Evolutionary conservation across 2,797 vertebrate genomes (phyloP).

Genomic region (Rhynchotus rufescens): DNA sequence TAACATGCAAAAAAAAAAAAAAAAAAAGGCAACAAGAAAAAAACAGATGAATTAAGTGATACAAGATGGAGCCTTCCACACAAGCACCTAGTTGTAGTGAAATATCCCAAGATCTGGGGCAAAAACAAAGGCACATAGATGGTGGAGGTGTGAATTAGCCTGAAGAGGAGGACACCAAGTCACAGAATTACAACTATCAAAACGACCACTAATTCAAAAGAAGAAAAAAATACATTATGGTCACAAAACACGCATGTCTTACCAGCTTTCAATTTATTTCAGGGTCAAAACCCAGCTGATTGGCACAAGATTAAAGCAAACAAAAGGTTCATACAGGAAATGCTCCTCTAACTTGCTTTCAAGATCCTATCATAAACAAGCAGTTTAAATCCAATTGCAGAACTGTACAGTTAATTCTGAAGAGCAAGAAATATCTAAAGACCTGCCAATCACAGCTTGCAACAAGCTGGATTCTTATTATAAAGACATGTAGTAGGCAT

Average conservation of each 20-base stretch:
- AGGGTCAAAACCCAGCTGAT: background rate
- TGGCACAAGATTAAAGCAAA: background rate
- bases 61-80: background rate
- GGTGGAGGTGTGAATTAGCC: background rate
- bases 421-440: background rate
- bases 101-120: background rate
- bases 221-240: background rate
- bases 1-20: background rate
- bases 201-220: background rate
- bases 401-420: background rate
- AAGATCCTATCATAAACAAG: background rate
- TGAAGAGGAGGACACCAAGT: background rate
- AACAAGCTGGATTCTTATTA: background rate
- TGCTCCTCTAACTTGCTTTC: background rate
- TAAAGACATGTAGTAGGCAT: background rate
- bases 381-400: background rate
- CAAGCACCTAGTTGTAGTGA: background rate
- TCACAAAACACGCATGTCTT: background rate
- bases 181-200: background rate
- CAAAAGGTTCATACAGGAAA: background rate
- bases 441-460: background rate
- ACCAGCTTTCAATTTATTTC: background rate
- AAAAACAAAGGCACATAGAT: background rate
- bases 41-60: background rate
- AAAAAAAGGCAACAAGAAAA: no score